phyloP scores from a whole-genome alignment of 2,888 invertebrate genomes.

The Escarpia spicata region DNA sequence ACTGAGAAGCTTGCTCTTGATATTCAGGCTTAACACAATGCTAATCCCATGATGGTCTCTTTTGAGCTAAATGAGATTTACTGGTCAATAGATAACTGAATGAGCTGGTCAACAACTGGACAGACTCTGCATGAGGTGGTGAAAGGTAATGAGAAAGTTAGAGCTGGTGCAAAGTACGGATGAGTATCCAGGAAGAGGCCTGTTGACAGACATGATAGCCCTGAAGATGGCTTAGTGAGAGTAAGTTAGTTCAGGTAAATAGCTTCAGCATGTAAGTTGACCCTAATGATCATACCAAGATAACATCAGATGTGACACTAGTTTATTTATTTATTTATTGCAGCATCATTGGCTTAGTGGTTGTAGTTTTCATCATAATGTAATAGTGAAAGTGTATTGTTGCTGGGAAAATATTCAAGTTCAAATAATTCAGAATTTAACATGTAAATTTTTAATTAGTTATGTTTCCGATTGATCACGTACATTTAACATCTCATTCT shows the following conservation, averaged over 20 bases:
- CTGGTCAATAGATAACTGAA: not conserved
- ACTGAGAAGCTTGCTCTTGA: not conserved
- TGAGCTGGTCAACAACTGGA: not conserved
- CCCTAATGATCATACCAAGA: not conserved
- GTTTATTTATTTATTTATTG: not conserved
- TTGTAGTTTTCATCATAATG: not conserved
- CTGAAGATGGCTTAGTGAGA: slow-evolving; percentile 10
- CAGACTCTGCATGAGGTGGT: not conserved
- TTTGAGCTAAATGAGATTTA: not conserved
- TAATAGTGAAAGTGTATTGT: not conserved
- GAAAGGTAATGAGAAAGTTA: not conserved
- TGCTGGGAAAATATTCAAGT: not conserved
- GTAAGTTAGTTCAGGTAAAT: not conserved
- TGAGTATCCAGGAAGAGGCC: not conserved
- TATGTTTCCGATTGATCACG: no score
- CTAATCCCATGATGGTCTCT: no score
- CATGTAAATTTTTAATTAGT: not conserved
- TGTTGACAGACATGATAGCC: not conserved
- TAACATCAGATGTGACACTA: not conserved
- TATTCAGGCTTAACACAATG: not conserved
- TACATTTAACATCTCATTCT: no score
- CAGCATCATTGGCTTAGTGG: not conserved
- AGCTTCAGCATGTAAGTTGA: not conserved
- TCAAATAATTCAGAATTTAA: not conserved
- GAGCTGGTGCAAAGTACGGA: not conserved